phyloP scores from a whole-genome alignment of 2,113 vertebrate genomes.

The Ammospiza nelsoni region DNA sequence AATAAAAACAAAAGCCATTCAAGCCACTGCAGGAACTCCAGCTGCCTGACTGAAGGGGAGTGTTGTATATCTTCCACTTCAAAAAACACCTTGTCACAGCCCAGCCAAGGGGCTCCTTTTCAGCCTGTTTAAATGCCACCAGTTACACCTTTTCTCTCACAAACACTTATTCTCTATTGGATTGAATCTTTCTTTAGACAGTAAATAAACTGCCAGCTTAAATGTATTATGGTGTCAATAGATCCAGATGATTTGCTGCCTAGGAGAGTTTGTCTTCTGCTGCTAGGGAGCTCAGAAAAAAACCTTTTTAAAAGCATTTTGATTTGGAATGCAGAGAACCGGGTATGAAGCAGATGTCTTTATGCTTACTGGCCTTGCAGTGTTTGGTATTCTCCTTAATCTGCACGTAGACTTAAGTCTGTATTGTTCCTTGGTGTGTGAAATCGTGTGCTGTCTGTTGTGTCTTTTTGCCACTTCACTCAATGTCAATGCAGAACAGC shows the following conservation, averaged over 20 bases:
- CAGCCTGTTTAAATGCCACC: neutral
- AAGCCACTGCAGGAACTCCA: neutral
- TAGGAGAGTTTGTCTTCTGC: neutral
- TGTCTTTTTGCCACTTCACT: neutral
- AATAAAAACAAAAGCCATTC: neutral
- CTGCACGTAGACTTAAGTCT: neutral
- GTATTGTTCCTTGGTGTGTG: neutral
- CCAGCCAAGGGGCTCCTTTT: neutral
- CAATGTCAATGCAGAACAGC: neutral
- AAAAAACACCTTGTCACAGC: neutral
- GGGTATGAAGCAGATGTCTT: neutral
- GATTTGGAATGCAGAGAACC: neutral
- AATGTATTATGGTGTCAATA: neutral
- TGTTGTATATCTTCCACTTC: neutral
- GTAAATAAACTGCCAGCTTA: neutral
- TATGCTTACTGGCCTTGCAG: neutral
- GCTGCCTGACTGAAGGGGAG: neutral
- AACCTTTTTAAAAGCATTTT: neutral
- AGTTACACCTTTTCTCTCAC: neutral
- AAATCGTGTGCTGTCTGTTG: fast-evolving
- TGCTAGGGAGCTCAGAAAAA: neutral
- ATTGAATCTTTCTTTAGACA: neutral
- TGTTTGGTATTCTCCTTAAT: neutral
- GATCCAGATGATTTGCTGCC: neutral
- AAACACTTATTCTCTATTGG: neutral